Evolutionary conservation across 1,140 invertebrate genomes (phyloP).

Genomic region (Stenopsyche tienmushanensis): DNA sequence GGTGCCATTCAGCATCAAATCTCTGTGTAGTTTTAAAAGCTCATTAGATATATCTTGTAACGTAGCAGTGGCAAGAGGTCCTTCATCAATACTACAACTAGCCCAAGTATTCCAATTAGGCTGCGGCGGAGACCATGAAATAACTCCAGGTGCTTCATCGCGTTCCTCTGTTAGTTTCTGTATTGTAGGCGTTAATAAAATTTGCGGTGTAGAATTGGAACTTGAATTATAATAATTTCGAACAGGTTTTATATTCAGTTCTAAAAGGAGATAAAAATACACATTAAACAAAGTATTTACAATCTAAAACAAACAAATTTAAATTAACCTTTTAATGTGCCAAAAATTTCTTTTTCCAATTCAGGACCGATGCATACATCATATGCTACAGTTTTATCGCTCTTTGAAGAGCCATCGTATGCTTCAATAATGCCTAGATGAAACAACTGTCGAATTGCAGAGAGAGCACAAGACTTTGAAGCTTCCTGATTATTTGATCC

Average conservation of each 20-base stretch:
- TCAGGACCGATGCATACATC: slow-evolving; percentile 73
- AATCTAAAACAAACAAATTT: neutral
- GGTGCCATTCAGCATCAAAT: slow-evolving; percentile 64
- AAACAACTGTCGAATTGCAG: slow-evolving; percentile 90
- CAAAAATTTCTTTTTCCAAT: slow-evolving; percentile 63
- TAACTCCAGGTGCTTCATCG: slow-evolving; percentile 68
- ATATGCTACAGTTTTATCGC: slow-evolving; percentile 76
- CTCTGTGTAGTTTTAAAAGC: slow-evolving; percentile 64
- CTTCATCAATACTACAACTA: slow-evolving; percentile 83
- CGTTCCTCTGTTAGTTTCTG: slow-evolving; percentile 47
- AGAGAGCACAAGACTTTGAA: slow-evolving; percentile 94
- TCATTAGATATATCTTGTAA: slow-evolving; percentile 82
- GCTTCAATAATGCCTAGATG: slow-evolving; percentile 93
- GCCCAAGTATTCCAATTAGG: slow-evolving; percentile 96
- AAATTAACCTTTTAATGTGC: slow-evolving; percentile 59
- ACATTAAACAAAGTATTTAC: neutral
- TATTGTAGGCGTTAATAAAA: slow-evolving; percentile 19
- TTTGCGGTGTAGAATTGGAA: slow-evolving; percentile 19
- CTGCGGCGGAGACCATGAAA: slow-evolving; percentile 93
- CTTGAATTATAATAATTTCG: no score
- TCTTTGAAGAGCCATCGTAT: slow-evolving; percentile 80
- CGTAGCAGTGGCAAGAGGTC: slow-evolving; percentile 74
- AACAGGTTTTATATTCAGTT: slow-evolving; percentile 46
- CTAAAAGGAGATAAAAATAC: slow-evolving; percentile 41
- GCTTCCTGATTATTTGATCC: slow-evolving; percentile 96